These are phyloP conservation scores for Sycophaga agraensis DNA, from an alignment of 1,140 invertebrate species.

Conservation along the genomic window DNA sequence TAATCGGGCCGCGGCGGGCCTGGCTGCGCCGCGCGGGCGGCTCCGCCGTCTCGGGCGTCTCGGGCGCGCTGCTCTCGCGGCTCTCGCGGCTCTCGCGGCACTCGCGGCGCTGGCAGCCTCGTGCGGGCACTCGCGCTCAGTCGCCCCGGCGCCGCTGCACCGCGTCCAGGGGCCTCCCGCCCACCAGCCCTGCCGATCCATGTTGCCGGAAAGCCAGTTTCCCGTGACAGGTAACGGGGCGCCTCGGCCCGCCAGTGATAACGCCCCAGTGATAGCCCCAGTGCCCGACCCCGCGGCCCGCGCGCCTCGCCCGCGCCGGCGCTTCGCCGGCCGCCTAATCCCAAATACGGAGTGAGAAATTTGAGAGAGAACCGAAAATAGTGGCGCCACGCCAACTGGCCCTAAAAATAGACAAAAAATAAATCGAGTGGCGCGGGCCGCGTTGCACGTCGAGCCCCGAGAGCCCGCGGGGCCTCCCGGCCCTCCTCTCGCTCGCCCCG, in stretches of 20 bases:
- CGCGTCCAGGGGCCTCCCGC: too few species aligned
- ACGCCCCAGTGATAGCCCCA: too few species aligned
- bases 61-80: conserved; percentile 17
- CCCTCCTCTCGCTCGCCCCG: not conserved
- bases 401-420: conserved; percentile 55
- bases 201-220: conserved; percentile 58
- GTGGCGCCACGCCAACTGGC: conserved; percentile 48
- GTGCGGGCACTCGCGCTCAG: conserved; percentile 18
- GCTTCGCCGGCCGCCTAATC: conserved; percentile 41
- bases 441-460: too few species aligned
- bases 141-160: conserved; percentile 19
- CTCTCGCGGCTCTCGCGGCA: conserved; percentile 17
- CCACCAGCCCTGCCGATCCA: too few species aligned
- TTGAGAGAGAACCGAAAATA: conserved; percentile 57
- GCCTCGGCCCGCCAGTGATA: too few species aligned
- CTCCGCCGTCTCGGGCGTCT: conserved; percentile 24
- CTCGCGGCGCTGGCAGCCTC: conserved; percentile 20
- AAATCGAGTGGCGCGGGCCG: conserved; percentile 50
- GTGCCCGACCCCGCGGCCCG: not conserved
- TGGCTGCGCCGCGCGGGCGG: conserved; percentile 16
- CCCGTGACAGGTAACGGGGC: conserved; percentile 57
- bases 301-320: conserved; percentile 21
- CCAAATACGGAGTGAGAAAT: conserved; percentile 57
- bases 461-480: conserved; percentile 20
- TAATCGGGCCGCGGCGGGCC: too few species aligned